Evolutionary conservation across 2,113 vertebrate genomes (phyloP).

Genomic region (Aythya baeri): DNA sequence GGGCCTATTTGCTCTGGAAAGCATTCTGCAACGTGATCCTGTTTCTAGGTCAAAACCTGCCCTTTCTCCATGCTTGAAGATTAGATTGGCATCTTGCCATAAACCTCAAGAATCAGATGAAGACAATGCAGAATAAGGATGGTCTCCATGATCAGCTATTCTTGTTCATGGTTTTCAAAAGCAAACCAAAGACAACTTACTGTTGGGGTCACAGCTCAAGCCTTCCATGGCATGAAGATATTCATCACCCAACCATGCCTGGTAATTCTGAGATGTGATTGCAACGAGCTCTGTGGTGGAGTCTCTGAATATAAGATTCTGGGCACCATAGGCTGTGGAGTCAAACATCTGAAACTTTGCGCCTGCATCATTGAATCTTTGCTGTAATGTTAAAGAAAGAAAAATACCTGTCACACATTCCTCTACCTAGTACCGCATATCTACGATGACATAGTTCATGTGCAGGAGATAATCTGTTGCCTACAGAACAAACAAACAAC

Average conservation of each 20-base stretch:
- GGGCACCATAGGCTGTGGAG: slow-evolving; percentile 72
- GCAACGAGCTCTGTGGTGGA: slow-evolving; percentile 76
- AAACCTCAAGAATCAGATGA: background rate
- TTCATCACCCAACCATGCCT: slow-evolving; percentile 84
- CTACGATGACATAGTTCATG: background rate
- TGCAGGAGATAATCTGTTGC: background rate
- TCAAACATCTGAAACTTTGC: slow-evolving; percentile 88
- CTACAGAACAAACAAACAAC: background rate
- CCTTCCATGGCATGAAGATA: slow-evolving; percentile 83
- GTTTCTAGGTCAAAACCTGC: background rate
- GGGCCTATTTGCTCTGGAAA: background rate
- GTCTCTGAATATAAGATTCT: slow-evolving; percentile 88
- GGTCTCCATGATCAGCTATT: background rate
- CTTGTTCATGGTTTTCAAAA: background rate
- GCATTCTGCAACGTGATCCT: background rate
- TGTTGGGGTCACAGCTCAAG: slow-evolving; percentile 83
- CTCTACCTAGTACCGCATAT: background rate
- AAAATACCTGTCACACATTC: background rate
- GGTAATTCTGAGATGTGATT: slow-evolving; percentile 78
- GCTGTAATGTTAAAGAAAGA: slow-evolving; percentile 56
- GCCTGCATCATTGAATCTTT: slow-evolving; percentile 67
- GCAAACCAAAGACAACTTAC: slow-evolving; percentile 69
- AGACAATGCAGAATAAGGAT: background rate
- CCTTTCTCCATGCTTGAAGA: background rate
- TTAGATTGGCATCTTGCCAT: background rate